Base-by-base conservation (phyloP, 1,140 invertebrate genomes). In the Schlechtendalia chinensis region DNA sequence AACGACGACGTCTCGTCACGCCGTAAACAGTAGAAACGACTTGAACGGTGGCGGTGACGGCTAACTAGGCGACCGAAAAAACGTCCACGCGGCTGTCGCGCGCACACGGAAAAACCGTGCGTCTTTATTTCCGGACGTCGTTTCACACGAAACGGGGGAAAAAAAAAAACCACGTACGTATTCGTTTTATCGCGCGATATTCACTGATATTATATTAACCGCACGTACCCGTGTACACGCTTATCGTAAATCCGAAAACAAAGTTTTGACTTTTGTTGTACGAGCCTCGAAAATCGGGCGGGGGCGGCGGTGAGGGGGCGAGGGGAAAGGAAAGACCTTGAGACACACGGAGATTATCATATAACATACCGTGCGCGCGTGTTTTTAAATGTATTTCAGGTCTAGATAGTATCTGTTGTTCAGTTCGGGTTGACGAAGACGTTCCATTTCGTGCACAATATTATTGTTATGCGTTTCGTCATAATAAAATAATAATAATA, bases 401-500 rank as follows among this genome's bases (percentile, higher is more conserved):
- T 53, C 69, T 72, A 54, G 69, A 72, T 72, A 72, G 54, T 72
- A 72, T 72, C 69, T 72, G 69, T 72, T 72, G 69, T 72, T 79
- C 58, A n/a, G 75, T 79, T 79, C 32, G 27, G 58, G 75, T 79
- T 79, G 75, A 79, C 75, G 75, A 79, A 79, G 75, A 79, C 75
- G 75, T 79, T 79, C 75, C 75, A 79, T 79, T 79, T 79, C 75
- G 56, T 79, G 75, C 75, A 79, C 75, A 79, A 79, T 79, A 79
- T 63, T 79, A 79, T 79, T 79, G 56, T 79, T 79, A 50, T 50
- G 11, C 14, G n/a, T 79, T 47, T 63, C 32, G 39, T 63, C 50
- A 59, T 59, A 77, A 77, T 59, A 59, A 50, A 77, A 77, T 75
- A 56, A 77, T 75, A 56, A 77, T 79, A 79, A 79, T 63, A 63